Base-by-base conservation (phyloP, 1,140 invertebrate genomes). In the Drosophila eugracilis region DNA sequence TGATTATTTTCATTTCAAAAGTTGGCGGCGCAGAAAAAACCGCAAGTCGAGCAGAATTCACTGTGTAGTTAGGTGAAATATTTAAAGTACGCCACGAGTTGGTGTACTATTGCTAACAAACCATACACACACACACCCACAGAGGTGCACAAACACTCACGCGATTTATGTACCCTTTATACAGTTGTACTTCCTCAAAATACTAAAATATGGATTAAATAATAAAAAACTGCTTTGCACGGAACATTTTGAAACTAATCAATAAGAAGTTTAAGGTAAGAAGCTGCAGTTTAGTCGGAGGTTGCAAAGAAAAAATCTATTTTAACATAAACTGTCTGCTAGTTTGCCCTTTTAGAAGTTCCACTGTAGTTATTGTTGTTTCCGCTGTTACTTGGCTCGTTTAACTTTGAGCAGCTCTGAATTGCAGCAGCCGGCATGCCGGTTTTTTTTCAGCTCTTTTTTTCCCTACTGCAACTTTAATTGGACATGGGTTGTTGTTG, bases 41-140 rank as follows among this genome's bases (percentile, higher is more conserved):
- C 47, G 44, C 57, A 53, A 62, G 34, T 60, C 41, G 47, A 86
- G 69, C 49, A 70, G 30, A 77, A 76, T 70, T 86, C 79, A 62
- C 52, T 79, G 53, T 85, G 66, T 62, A 86, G 77, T 86, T 85
- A 58, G 49, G 70, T 74, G 50, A 77, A 85, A 86, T 86, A 77
- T 85, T 85, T 85, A 86, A 86, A 81, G 81, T 85, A 52, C 41
- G 54, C 62, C 47, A 5, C 39, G 54, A 60, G 37, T 69, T 70
- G 26, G 57, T 65, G 26, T 60, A 67, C n/a, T 60, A 60, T 53
- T 24, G 62, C 59, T 28, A 39, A 39, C 34, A n/a, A 37, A 37
- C n/a, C n/a, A n/a, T 59, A 58, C 30, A 58, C 45, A 72, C 39
- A 53, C 44, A 59, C 32, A 30, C 49, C 42, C 50, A 52, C 54